Percentiles rank a stretch among this genome's conserved stretches.
phyloP scores from a whole-genome alignment of 2,888 invertebrate species.

The Metellina segmentata region DNA sequence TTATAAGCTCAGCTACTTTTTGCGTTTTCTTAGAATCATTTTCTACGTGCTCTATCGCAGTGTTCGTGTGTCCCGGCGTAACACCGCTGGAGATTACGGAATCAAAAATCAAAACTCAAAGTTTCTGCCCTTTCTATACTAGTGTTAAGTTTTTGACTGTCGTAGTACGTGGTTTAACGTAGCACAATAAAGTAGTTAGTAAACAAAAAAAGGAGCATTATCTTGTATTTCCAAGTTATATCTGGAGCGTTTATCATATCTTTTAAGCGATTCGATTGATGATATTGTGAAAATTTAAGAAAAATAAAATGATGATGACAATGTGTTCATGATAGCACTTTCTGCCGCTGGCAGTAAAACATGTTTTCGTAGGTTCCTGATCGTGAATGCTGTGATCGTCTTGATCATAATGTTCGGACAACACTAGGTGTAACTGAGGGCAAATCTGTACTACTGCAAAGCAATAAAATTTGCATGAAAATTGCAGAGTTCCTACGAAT shows the following conservation, averaged over 20 bases:
- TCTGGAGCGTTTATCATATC: constrained; percentile 46
- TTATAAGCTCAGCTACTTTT: constrained; percentile 77
- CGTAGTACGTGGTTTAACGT: constrained; percentile 57
- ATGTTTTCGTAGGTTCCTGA: constrained; percentile 55
- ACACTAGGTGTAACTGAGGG: not conserved
- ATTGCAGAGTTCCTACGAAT: constrained; percentile 36
- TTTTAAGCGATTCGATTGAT: constrained; percentile 32
- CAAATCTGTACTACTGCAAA: constrained; percentile 47
- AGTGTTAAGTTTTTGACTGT: constrained; percentile 76
- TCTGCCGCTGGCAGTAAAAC: constrained; percentile 45
- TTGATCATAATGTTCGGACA: constrained; percentile 24
- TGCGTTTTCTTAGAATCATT: constrained; percentile 77
- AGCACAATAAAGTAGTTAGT: constrained; percentile 57
- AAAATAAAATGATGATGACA: constrained; percentile 4
- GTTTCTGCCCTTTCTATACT: constrained; percentile 75
- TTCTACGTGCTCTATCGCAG: constrained; percentile 74
- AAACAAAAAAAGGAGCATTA: constrained; percentile 23
- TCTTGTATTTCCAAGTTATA: constrained; percentile 58
- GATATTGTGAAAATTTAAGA: constrained; percentile 31
- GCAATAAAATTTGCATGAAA: constrained; percentile 59
- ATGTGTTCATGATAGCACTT: constrained; percentile 6
- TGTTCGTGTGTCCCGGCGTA: constrained; percentile 73
- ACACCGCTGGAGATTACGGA: constrained; percentile 65
- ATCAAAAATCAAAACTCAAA: constrained; percentile 77
- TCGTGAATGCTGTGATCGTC: constrained; percentile 19